Conservation (phyloP, 2,888 invertebrate genomes). For the Phortica magna region DNA sequence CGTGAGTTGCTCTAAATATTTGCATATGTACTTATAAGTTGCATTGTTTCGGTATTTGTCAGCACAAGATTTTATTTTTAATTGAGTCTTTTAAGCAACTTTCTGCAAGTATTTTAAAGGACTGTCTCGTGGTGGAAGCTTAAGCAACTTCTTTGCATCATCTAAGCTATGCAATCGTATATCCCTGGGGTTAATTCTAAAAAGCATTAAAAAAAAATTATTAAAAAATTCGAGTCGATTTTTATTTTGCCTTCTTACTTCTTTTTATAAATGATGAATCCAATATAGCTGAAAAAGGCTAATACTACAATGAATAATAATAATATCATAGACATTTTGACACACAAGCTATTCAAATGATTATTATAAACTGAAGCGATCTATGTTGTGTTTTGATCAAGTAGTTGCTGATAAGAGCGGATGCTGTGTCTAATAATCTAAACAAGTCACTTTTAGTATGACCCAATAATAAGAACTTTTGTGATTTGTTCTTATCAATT, state of each 20-base stretch:
- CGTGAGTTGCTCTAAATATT: slow-evolving; percentile 76
- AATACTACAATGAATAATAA: slow-evolving; percentile 46
- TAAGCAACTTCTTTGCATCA: slow-evolving; percentile 57
- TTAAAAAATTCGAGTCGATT: not conserved
- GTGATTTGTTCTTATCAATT: not conserved
- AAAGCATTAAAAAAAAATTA: not conserved
- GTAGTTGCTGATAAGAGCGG: slow-evolving; percentile 54
- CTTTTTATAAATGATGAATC: slow-evolving; percentile 58
- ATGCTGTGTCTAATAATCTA: slow-evolving; percentile 36
- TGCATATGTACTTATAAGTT: not conserved
- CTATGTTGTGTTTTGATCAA: not conserved
- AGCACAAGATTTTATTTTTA: slow-evolving; percentile 30
- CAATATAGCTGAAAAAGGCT: slow-evolving; percentile 49
- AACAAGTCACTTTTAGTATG: not conserved
- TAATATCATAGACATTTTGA: slow-evolving; percentile 35
- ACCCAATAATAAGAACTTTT: slow-evolving; percentile 49
- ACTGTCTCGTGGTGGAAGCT: slow-evolving; percentile 38
- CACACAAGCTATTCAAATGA: slow-evolving; percentile 21
- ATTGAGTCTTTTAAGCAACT: slow-evolving; percentile 47
- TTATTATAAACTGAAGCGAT: slow-evolving; percentile 45
- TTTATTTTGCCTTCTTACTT: slow-evolving; percentile 49
- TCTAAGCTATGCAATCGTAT: slow-evolving; percentile 53
- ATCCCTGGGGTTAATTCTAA: slow-evolving; percentile 58
- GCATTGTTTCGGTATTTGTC: too few relatives aligned
- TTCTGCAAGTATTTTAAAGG: slow-evolving; percentile 60